These are phyloP conservation scores for Scaptomyza polygonia DNA, from an alignment of 2,888 invertebrate genomes.

Conservation along the genomic window DNA sequence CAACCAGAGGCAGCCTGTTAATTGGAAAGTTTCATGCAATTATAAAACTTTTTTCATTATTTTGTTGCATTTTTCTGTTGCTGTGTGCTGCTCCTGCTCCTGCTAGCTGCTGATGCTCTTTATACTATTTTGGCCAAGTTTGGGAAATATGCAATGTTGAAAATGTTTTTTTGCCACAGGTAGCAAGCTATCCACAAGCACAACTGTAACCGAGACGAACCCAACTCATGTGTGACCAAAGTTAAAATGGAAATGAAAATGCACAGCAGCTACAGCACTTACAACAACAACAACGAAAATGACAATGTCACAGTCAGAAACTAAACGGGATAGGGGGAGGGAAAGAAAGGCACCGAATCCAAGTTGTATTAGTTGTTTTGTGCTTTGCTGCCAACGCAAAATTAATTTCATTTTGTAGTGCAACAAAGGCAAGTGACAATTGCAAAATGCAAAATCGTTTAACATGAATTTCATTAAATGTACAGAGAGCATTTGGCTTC, in stretches of 20 bases:
- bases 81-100: conserved; percentile 15
- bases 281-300: conserved; percentile 22
- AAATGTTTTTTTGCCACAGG: conserved; percentile 64
- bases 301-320: conserved; percentile 63
- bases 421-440: conserved; percentile 68
- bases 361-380: conserved; percentile 68
- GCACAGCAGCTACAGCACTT: conserved; percentile 43
- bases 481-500: conserved; percentile 17
- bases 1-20: conserved; percentile 74
- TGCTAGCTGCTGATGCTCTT: conserved; percentile 24
- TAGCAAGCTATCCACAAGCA: conserved; percentile 34
- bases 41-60: conserved; percentile 80
- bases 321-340: not conserved
- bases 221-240: conserved; percentile 76
- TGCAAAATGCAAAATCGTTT: conserved; percentile 68
- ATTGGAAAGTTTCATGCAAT: conserved; percentile 79
- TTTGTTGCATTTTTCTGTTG: conserved; percentile 62
- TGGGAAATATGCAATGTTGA: conserved; percentile 50
- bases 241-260: conserved; percentile 68
- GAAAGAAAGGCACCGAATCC: conserved; percentile 35
- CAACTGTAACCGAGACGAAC: conserved; percentile 75
- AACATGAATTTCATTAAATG: conserved; percentile 69
- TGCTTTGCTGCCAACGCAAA: conserved; percentile 70
- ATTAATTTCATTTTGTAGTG: conserved; percentile 71
- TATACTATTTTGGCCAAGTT: conserved; percentile 68